Percentiles rank a stretch among this genome's conserved stretches.
Evolutionary conservation across 1,140 invertebrate species (phyloP).

Genomic region (Hycleus cichorii): DNA sequence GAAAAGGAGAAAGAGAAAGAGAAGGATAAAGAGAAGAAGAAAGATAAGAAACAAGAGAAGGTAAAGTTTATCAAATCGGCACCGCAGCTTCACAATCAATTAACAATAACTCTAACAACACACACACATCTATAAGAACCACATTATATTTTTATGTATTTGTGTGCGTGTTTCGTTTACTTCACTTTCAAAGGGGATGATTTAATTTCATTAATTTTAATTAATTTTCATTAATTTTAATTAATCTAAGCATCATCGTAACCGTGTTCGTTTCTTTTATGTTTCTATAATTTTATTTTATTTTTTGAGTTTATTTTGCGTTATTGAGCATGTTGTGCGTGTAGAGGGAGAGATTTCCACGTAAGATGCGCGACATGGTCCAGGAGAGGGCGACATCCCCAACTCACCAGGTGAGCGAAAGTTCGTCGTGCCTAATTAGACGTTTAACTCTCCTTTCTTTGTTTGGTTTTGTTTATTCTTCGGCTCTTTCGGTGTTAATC

Average conservation of each 20-base stretch:
- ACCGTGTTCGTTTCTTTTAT: background rate
- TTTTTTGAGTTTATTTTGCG: constrained; percentile 32
- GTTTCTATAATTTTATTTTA: constrained; percentile 23
- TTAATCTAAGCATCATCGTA: background rate
- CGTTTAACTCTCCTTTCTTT: constrained; percentile 9
- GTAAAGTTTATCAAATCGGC: constrained; percentile 24
- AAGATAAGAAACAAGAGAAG: constrained; percentile 52
- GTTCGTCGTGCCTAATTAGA: constrained; percentile 25
- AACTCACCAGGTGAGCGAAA: constrained; percentile 35
- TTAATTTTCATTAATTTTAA: constrained; percentile 1
- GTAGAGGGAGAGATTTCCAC: constrained; percentile 58
- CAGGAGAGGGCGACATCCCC: constrained; percentile 39
- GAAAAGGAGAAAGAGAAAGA: constrained; percentile 42
- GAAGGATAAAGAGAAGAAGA: constrained; percentile 44
- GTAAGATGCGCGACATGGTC: constrained; percentile 64
- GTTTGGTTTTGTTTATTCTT: constrained; percentile 6
- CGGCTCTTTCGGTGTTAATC: background rate
- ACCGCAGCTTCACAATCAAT: too few species aligned
- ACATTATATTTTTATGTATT: too few species aligned
- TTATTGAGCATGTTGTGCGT: constrained; percentile 38
- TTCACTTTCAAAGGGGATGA: background rate
- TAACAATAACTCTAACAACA: too few species aligned
- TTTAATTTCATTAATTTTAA: too few species aligned
- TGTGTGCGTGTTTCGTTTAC: too few species aligned
- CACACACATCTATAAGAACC: too few species aligned